phyloP scores from a whole-genome alignment of 2,797 vertebrate genomes.

The Sebastes kiyomatsui region DNA sequence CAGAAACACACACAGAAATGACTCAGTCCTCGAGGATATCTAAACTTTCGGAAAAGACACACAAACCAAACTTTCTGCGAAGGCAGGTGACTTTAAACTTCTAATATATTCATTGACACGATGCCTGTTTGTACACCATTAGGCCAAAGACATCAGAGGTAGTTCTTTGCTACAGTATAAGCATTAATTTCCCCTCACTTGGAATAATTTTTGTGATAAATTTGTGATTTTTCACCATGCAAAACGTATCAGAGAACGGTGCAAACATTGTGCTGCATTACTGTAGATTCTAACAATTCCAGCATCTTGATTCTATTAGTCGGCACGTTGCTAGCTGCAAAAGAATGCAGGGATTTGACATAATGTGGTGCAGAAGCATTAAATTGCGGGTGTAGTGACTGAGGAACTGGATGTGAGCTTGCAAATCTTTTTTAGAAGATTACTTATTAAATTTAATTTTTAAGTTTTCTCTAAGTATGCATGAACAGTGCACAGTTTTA shows the following conservation, averaged over 20 bases:
- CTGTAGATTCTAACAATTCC: background rate
- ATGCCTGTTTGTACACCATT: background rate
- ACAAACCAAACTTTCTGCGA: conserved; percentile 2
- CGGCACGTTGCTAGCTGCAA: background rate
- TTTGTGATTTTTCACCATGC: conserved; percentile 2
- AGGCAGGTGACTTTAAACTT: background rate
- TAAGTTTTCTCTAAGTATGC: background rate
- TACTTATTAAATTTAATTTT: background rate
- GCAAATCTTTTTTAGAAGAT: background rate
- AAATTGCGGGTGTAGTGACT: background rate
- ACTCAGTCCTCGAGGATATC: conserved; percentile 1
- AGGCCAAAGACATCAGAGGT: background rate
- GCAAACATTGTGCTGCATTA: background rate
- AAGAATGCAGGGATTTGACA: background rate
- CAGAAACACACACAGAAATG: background rate
- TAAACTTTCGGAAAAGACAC: background rate
- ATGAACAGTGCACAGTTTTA: background rate
- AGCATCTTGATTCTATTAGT: background rate
- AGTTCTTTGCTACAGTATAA: background rate
- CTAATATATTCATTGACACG: background rate
- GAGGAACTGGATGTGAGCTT: background rate
- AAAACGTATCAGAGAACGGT: background rate
- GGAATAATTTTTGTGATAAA: background rate
- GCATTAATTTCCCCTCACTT: background rate
- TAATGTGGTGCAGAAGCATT: background rate